These are phyloP conservation scores for Tapera naevia DNA, from an alignment of 2,797 vertebrate species.

Conservation along the genomic window DNA sequence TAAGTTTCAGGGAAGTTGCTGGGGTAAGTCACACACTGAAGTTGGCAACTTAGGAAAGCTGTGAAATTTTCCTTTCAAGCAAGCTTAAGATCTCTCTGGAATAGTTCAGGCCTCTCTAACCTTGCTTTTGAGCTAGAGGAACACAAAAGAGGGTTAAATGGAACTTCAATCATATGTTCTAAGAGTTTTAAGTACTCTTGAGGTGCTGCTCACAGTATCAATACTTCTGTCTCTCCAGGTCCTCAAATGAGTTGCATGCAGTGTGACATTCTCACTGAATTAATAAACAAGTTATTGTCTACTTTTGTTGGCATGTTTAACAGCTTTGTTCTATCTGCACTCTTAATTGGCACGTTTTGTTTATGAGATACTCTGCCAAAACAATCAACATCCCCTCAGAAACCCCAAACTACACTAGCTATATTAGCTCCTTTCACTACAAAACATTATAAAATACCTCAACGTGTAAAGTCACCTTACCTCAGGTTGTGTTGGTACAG, in stretches of 20 bases:
- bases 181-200: not conserved
- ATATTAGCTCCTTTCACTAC: not conserved
- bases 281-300: not conserved
- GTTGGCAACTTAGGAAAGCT: not conserved
- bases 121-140: not conserved
- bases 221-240: not conserved
- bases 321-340: not conserved
- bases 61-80: not conserved
- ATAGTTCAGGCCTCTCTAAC: not conserved
- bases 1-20: not conserved
- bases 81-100: not conserved
- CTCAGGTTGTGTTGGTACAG: not conserved
- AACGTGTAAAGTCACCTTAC: not conserved
- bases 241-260: not conserved
- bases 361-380: not conserved
- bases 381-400: not conserved
- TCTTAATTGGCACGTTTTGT: not conserved
- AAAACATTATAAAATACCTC: not conserved
- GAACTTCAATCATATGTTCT: too few species aligned
- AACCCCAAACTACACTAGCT: not conserved
- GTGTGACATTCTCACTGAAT: not conserved
- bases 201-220: not conserved
- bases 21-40: not conserved
- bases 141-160: too few species aligned
- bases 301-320: not conserved